phyloP scores from a whole-genome alignment of 2,113 vertebrate species.

The Protobothrops mucrosquamatus region DNA sequence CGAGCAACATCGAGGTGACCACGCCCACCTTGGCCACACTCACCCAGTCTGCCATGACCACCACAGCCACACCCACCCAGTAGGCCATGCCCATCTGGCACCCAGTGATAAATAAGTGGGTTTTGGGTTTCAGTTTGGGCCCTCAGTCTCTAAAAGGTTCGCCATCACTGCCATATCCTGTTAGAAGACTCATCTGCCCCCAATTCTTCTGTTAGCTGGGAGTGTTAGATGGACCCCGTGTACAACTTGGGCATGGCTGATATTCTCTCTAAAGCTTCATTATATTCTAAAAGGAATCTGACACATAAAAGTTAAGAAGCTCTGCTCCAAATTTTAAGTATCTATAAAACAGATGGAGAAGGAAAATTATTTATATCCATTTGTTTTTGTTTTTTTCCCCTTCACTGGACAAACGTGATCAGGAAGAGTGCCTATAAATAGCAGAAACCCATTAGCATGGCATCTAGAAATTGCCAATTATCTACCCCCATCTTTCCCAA shows the following conservation, averaged over 20 bases:
- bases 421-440: slow-evolving; percentile 42
- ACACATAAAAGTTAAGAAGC: not conserved
- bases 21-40: too few species aligned
- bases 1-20: too few species aligned
- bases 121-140: too few species aligned
- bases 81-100: too few species aligned
- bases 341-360: not conserved
- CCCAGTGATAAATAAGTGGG: too few species aligned
- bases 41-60: too few species aligned
- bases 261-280: not conserved
- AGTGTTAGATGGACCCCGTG: not conserved
- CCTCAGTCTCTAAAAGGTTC: too few species aligned
- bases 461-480: slow-evolving; percentile 50
- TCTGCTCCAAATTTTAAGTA: not conserved
- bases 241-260: not conserved
- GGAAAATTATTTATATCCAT: not conserved
- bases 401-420: slow-evolving; percentile 39
- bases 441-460: slow-evolving; percentile 32
- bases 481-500: slow-evolving; percentile 22
- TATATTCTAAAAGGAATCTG: not conserved
- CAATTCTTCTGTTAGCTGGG: not conserved
- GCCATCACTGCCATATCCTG: not conserved
- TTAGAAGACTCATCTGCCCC: not conserved
- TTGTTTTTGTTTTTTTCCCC: not conserved
- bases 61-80: too few species aligned